Percentiles rank a stretch among this genome's conserved stretches.
These are phyloP conservation scores for Lepidothrix coronata DNA, from an alignment of 2,113 vertebrate genomes.

Conservation along the genomic window DNA sequence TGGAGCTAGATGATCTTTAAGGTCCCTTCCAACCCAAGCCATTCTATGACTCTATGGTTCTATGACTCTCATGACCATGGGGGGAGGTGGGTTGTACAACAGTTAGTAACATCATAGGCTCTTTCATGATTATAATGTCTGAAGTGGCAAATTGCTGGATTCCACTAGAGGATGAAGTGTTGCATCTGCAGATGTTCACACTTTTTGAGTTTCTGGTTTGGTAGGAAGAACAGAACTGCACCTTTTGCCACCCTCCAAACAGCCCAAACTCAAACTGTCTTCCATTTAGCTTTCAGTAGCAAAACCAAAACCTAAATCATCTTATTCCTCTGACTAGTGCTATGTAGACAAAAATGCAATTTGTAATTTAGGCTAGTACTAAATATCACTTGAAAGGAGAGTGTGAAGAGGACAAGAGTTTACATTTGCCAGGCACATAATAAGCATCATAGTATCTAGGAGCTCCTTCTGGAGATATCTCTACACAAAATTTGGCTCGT, in stretches of 20 bases:
- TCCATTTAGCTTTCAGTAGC: background rate
- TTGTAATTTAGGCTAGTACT: background rate
- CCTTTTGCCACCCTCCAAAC: background rate
- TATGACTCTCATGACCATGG: background rate
- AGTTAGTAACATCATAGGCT: background rate
- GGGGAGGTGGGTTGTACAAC: background rate
- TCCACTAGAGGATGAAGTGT: background rate
- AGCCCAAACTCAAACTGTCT: background rate
- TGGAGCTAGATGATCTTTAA: background rate
- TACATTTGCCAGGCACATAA: background rate
- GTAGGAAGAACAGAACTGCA: background rate
- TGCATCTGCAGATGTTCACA: background rate
- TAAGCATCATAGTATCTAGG: background rate
- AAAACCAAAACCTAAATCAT: background rate
- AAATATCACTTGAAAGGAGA: background rate
- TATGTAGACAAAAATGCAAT: background rate
- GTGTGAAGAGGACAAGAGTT: background rate
- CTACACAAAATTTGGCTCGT: accelerated
- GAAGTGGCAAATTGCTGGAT: background rate
- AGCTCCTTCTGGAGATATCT: background rate
- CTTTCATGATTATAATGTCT: background rate
- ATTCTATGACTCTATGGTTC: background rate
- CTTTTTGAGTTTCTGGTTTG: background rate
- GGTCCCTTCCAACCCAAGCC: background rate
- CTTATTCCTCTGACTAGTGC: background rate